These are phyloP conservation scores for Alectura lathami DNA, from an alignment of 2,113 vertebrate genomes.

Conservation along the genomic window DNA sequence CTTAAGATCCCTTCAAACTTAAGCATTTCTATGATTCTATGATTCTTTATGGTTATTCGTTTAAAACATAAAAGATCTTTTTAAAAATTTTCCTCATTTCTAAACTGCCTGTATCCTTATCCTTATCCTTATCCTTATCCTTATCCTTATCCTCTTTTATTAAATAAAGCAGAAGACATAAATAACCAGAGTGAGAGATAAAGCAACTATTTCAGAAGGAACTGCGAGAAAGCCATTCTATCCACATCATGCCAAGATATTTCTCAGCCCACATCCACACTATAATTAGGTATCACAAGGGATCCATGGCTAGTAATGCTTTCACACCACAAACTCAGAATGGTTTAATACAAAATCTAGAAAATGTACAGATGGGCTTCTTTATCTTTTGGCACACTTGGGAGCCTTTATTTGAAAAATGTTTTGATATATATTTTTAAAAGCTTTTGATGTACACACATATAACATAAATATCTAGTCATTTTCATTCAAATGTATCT, in stretches of 20 bases:
- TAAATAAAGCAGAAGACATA: background rate
- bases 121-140: background rate
- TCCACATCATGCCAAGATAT: background rate
- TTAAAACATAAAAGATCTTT: background rate
- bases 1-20: too few relatives aligned
- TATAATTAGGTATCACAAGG: constrained; percentile 27
- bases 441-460: background rate
- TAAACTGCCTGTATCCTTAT: background rate
- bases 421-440: constrained; percentile 34
- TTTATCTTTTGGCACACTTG: constrained; percentile 6
- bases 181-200: background rate
- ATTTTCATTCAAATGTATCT: constrained; percentile 18
- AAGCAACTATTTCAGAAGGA: background rate
- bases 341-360: background rate
- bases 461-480: background rate
- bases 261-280: constrained; percentile 10
- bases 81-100: background rate
- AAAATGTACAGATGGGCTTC: background rate
- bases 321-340: background rate
- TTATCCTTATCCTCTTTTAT: background rate
- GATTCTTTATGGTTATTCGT: accelerated
- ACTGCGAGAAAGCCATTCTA: background rate
- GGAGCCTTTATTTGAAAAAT: constrained; percentile 15
- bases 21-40: too few relatives aligned
- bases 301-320: background rate